Evolutionary conservation across 2,797 vertebrate genomes (phyloP), one percentile per base, ranked within the genome.

Genomic region (Artibeus jamaicensis): DNA sequence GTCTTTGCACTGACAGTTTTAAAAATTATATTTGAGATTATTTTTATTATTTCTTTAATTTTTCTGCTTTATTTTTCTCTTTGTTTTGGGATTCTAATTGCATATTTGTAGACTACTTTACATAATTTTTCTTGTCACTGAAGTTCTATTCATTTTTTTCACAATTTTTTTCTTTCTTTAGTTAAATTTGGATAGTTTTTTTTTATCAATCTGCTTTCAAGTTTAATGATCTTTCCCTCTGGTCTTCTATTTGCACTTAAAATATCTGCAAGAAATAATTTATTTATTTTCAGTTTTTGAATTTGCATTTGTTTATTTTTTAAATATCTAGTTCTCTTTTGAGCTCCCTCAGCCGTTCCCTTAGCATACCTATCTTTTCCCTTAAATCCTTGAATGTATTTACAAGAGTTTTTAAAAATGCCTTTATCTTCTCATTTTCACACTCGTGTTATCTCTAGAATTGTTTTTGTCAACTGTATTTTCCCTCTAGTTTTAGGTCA

Each of bases 351-450:
- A 73, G 16, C n/a, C 82, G 4, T 94, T 77, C 18, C 32, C 6
- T 68, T 85, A 81, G 16, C 19, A 48, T 88, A 59, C 21, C 4
- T 12, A 32, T 68, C 7, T 53, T 90, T 92, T 85, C 19, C 22
- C 39, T 93, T 85, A 91, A 81, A 12, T 76, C 48, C 39, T 90
- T 97, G 83, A 55, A 39, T 21, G 34, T 50, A 57, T 24, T 48
- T 98, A 98, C 98, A 99, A 99, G 98, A 98, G 2, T 37, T 11
- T 44, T 24, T 8, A 48, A 95, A 84, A 77, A 46, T 81, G 48
- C 18, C 50, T 48, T 76, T 57, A 57, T 76, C 39, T 65, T 0
- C 21, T 82, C 16, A 57, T 82, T 76, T 77, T 44, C 85, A 62
- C 26, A 42, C 34, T 34, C 5, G 1, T 59, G 15, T 62, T 42